These are phyloP conservation scores for Gobiocypris rarus DNA, from an alignment of 2,113 vertebrate species.

Conservation along the genomic window DNA sequence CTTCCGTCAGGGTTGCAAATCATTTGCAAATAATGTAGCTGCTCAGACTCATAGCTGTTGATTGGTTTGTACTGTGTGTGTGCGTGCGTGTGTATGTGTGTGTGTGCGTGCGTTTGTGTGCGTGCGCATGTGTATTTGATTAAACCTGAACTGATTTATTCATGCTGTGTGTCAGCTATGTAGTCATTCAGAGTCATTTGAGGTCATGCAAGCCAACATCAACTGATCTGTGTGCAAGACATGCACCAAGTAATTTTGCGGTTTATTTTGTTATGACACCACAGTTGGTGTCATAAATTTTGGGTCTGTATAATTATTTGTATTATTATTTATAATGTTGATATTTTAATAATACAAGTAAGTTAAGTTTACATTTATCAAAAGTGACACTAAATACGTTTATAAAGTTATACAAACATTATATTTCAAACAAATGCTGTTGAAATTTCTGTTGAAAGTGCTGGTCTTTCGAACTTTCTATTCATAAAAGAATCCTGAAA, in stretches of 20 bases:
- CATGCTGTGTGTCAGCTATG: background rate
- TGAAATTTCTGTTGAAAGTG: no score
- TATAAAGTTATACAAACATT: background rate
- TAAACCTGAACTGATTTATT: constrained; percentile 55
- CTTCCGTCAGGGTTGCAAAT: constrained; percentile 25
- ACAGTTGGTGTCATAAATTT: background rate
- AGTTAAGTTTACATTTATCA: background rate
- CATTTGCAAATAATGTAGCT: constrained; percentile 47
- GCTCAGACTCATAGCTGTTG: constrained; percentile 24
- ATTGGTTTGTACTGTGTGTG: constrained; percentile 49
- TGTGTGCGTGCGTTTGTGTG: constrained; percentile 26
- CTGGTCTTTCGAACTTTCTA: background rate
- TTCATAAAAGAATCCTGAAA: background rate
- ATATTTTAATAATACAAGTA: background rate
- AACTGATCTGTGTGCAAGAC: background rate
- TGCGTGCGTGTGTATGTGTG: constrained; percentile 11
- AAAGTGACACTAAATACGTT: background rate
- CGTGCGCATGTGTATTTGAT: constrained; percentile 36
- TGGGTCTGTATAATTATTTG: background rate
- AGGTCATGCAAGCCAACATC: background rate
- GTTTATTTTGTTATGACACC: background rate
- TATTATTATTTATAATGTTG: background rate
- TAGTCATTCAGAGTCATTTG: background rate
- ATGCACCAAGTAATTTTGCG: background rate
- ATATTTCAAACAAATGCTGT: background rate